A percentile compares a stretch with the other conserved stretches of the same genome.
Evolutionary conservation across 2,888 invertebrate genomes (phyloP).

Genomic region (Volucella inflata): DNA sequence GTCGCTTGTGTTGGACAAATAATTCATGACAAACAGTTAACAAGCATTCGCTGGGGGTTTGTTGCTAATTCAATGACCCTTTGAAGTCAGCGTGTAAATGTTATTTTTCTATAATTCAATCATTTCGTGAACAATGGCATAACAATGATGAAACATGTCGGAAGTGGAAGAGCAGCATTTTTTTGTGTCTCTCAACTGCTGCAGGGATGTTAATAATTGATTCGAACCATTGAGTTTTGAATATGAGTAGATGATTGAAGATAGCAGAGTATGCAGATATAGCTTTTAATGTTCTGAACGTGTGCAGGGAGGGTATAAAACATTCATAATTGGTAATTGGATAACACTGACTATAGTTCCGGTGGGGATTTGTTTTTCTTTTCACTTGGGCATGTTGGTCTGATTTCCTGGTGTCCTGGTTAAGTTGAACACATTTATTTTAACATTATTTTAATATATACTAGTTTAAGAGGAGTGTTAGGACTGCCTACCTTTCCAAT

Average conservation of each 20-base stretch:
- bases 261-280: constrained; percentile 42
- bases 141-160: constrained; percentile 5
- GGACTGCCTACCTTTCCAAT: no score
- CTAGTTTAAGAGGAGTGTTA: no score
- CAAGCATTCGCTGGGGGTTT: constrained; percentile 22
- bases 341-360: constrained; percentile 50
- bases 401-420: background rate
- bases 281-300: constrained; percentile 23
- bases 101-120: constrained; percentile 61
- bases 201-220: constrained; percentile 50
- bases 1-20: constrained; percentile 18
- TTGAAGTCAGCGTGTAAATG: constrained; percentile 32
- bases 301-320: background rate
- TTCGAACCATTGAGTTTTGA: constrained; percentile 41
- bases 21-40: constrained; percentile 52
- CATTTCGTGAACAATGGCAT: constrained; percentile 13
- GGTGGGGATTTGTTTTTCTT: constrained; percentile 6
- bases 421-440: no score
- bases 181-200: background rate
- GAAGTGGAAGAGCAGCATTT: constrained; percentile 21
- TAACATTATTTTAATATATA: no score
- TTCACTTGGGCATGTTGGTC: background rate
- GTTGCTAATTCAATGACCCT: constrained; percentile 57
- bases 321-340: constrained; percentile 43
- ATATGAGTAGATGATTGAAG: constrained; percentile 33